A percentile compares a stretch with the other conserved stretches of the same genome.
Evolutionary conservation across 2,797 vertebrate genomes (phyloP).

Genomic region (Carcharodon carcharias): DNA sequence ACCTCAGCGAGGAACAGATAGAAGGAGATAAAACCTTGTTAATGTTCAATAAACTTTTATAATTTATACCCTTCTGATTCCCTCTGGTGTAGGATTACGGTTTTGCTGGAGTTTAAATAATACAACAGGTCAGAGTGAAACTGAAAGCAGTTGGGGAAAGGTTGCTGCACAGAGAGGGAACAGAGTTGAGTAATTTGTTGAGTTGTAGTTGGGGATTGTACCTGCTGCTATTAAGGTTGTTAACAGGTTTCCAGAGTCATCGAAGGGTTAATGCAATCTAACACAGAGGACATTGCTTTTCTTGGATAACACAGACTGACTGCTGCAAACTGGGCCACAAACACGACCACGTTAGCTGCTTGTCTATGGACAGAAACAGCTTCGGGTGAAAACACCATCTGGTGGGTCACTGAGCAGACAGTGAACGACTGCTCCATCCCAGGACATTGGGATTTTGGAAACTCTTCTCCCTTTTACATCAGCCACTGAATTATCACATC

Average conservation of each 20-base stretch:
- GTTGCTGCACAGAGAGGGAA: neutral
- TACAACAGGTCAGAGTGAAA: neutral
- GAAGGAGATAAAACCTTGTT: too few species aligned
- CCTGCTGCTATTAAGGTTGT: neutral
- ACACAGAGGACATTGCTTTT: neutral
- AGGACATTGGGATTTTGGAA: neutral
- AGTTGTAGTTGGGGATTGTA: neutral
- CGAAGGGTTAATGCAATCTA: neutral
- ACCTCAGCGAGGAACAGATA: neutral
- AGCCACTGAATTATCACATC: conserved; percentile 30
- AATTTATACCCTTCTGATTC: neutral
- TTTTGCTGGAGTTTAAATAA: neutral
- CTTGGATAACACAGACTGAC: neutral
- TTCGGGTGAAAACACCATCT: neutral
- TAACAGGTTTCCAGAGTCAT: neutral
- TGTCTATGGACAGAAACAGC: neutral
- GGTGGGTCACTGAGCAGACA: neutral
- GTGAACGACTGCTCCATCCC: too few species aligned
- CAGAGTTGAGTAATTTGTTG: neutral
- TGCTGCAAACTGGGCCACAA: neutral
- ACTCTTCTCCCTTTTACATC: conserved; percentile 1
- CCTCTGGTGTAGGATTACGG: too few species aligned
- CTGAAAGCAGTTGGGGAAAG: neutral
- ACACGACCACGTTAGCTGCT: neutral
- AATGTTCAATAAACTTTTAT: too few species aligned